These are phyloP conservation scores for Centroberyx gerrardi DNA, from an alignment of 2,797 vertebrate genomes.

Conservation along the genomic window DNA sequence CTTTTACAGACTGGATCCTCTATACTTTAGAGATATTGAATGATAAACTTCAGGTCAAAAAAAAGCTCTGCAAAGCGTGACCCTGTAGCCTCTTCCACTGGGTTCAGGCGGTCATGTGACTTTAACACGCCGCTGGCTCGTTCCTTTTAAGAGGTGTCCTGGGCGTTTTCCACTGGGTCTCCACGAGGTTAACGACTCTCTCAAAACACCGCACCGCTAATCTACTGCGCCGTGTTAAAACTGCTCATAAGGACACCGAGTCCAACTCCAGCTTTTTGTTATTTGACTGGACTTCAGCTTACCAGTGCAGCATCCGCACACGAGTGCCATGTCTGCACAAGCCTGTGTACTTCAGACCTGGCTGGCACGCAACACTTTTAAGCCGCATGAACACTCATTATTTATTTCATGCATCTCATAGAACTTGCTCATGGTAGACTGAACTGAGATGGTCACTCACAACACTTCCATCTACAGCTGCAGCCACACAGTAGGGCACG, in stretches of 20 bases:
- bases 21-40: background rate
- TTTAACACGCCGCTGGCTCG: constrained; percentile 9
- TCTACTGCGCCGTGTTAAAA: constrained; percentile 3
- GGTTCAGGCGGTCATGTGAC: constrained; percentile 16
- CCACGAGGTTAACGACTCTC: constrained; percentile 6
- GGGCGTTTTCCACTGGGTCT: constrained; percentile 1
- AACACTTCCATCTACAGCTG: background rate
- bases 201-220: constrained; percentile 8
- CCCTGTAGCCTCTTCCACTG: constrained; percentile 14
- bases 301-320: background rate
- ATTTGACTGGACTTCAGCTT: background rate
- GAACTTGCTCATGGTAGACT: no score
- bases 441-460: background rate
- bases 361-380: background rate
- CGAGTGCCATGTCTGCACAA: background rate
- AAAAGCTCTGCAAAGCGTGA: background rate
- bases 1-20: background rate
- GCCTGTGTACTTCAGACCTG: background rate
- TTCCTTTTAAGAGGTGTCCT: constrained; percentile 28
- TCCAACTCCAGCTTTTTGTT: background rate
- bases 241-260: background rate
- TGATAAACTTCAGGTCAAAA: background rate
- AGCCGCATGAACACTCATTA: background rate
- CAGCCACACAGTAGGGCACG: background rate
- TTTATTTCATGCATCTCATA: background rate